Evolutionary conservation across 53 echinoderm and acorn worm genomes (phyloP).

Genomic region (Holothuria scabra): DNA sequence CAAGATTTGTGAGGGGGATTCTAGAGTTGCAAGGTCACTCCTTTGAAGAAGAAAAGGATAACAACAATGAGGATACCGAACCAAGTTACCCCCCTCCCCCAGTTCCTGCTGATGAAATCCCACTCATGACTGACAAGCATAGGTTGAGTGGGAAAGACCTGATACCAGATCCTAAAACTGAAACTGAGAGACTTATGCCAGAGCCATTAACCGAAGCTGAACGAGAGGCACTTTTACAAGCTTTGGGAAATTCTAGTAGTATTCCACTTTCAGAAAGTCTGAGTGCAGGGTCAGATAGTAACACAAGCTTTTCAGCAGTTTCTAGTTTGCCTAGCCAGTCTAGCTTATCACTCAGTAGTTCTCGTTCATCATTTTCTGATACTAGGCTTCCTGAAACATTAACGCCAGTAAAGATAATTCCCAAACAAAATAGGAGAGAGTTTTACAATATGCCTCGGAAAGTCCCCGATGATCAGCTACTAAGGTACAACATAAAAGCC

Average conservation of each 20-base stretch:
- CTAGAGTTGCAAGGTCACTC: slow-evolving; percentile 29
- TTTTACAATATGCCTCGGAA: slow-evolving; percentile 8
- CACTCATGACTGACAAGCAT: slow-evolving; percentile 27
- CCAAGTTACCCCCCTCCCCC: slow-evolving; percentile 24
- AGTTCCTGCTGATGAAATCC: slow-evolving; percentile 11
- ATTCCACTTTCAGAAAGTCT: neutral
- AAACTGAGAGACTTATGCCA: neutral
- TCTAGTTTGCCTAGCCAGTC: neutral
- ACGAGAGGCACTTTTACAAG: neutral
- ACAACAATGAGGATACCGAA: neutral
- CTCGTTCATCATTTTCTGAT: neutral
- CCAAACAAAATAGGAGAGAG: neutral
- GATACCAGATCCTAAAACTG: neutral
- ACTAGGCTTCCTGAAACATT: neutral
- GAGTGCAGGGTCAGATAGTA: neutral
- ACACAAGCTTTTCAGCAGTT: neutral
- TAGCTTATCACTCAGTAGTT: neutral
- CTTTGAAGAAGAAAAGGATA: neutral
- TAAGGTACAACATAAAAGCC: slow-evolving; percentile 22
- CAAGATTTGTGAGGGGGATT: neutral
- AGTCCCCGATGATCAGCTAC: neutral
- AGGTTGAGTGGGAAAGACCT: neutral
- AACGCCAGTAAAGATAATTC: slow-evolving; percentile 1
- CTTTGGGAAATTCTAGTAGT: slow-evolving; percentile 1
- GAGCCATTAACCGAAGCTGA: slow-evolving; percentile 21